Evolutionary conservation across 2,888 invertebrate genomes (phyloP).

Genomic region (Lepeophtheirus nordmannii): DNA sequence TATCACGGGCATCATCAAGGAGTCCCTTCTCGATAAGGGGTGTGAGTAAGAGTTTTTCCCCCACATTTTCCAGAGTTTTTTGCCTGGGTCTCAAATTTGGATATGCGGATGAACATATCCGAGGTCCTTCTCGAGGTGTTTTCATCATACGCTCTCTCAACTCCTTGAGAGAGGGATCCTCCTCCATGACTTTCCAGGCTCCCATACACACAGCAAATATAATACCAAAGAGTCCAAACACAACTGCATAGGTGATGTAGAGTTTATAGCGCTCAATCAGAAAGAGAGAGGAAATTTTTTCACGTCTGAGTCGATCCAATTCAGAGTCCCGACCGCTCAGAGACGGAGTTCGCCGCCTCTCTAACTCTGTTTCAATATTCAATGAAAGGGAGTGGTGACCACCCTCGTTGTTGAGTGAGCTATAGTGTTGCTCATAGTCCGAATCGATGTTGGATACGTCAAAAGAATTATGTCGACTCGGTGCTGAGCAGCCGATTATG

Average conservation of each 20-base stretch:
- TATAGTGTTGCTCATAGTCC: background rate
- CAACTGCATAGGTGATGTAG: constrained; percentile 10
- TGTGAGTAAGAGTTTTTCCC: constrained; percentile 56
- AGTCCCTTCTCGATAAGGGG: constrained; percentile 54
- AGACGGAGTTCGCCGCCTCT: background rate
- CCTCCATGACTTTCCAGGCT: constrained; percentile 5
- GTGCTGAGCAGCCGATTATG: background rate
- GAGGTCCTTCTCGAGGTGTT: constrained; percentile 8
- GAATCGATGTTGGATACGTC: background rate
- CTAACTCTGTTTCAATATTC: no score
- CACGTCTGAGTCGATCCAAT: background rate
- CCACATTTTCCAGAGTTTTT: constrained; percentile 33
- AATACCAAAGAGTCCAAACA: constrained; percentile 4
- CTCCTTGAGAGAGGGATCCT: background rate
- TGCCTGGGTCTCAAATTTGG: background rate
- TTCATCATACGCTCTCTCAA: background rate
- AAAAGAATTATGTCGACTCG: background rate
- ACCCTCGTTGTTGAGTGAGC: background rate
- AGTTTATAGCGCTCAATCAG: constrained; percentile 12
- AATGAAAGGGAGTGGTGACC: no score
- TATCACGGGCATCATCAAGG: constrained; percentile 45
- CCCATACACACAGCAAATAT: background rate
- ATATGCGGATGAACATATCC: constrained; percentile 8
- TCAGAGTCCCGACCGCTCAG: background rate
- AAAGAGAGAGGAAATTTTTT: background rate